A percentile compares a stretch with the other conserved stretches of the same genome.
Conservation (phyloP, 2,797 vertebrate genomes). For the Iguana delicatissima region DNA sequence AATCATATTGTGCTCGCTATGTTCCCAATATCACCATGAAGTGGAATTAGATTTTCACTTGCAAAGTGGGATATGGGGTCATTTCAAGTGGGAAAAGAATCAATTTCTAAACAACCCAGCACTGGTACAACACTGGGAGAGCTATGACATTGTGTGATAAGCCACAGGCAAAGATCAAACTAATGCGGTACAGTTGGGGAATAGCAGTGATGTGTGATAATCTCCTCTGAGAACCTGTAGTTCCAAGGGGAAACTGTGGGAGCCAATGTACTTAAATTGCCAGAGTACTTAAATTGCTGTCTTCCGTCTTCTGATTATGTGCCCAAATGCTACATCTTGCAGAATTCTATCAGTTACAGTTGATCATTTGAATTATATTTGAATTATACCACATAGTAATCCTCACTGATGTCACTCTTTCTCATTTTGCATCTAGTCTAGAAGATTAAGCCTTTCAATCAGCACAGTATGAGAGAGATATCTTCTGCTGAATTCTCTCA, state of each 20-base stretch:
- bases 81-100: too few species aligned
- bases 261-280: not conserved
- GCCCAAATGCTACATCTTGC: not conserved
- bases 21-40: too few species aligned
- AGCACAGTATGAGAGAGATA: not conserved
- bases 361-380: not conserved
- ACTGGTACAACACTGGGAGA: too few species aligned
- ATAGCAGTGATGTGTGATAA: too few species aligned
- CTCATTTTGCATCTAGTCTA: not conserved
- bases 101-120: too few species aligned
- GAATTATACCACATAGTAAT: not conserved
- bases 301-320: not conserved
- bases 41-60: too few species aligned
- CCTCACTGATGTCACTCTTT: not conserved
- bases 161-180: not conserved
- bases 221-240: not conserved
- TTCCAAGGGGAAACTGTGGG: not conserved
- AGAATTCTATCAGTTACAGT: not conserved
- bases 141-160: too few species aligned
- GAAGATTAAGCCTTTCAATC: not conserved
- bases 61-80: too few species aligned
- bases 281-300: not conserved
- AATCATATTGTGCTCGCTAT: too few species aligned
- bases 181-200: not conserved
- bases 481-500: not conserved